phyloP scores from a whole-genome alignment of 37 sponge, comb jelly and placozoan species.

The Hormiphora californensis region DNA sequence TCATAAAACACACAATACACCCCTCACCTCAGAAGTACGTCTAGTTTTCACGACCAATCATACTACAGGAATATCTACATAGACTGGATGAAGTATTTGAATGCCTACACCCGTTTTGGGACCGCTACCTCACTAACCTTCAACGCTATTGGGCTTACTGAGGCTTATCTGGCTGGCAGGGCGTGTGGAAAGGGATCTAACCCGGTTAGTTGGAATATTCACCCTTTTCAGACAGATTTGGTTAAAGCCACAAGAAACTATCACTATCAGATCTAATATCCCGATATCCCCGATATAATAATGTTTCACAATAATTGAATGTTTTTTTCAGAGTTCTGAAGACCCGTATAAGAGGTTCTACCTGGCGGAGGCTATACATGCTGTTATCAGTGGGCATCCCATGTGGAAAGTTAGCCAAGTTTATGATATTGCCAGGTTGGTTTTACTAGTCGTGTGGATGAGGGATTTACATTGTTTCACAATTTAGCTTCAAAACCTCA shows the following conservation, averaged over 20 bases:
- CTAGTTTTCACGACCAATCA: not conserved
- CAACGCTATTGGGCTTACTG: not conserved
- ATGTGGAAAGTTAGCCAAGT: slow-evolving; percentile 4
- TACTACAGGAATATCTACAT: not conserved
- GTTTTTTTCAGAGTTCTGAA: not conserved
- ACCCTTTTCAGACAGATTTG: not conserved
- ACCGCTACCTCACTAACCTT: not conserved
- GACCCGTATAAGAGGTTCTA: slow-evolving; percentile 37
- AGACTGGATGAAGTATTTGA: slow-evolving; percentile 26
- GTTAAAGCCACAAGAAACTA: too few species aligned
- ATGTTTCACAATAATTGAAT: too few species aligned
- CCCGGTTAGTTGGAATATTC: not conserved
- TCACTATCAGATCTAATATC: too few species aligned
- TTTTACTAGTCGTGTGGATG: too few species aligned
- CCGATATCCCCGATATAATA: too few species aligned
- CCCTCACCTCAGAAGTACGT: too few species aligned
- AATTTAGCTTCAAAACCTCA: too few species aligned
- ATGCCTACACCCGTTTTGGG: slow-evolving; percentile 15
- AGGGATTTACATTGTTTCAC: too few species aligned
- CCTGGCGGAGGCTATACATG: slow-evolving; percentile 19
- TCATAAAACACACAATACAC: too few species aligned
- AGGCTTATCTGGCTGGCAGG: not conserved
- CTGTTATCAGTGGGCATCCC: not conserved
- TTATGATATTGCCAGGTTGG: slow-evolving; percentile 7
- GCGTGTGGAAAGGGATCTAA: not conserved